Conservation (phyloP, 1,140 invertebrate species). For the Eulimnadia texana region DNA sequence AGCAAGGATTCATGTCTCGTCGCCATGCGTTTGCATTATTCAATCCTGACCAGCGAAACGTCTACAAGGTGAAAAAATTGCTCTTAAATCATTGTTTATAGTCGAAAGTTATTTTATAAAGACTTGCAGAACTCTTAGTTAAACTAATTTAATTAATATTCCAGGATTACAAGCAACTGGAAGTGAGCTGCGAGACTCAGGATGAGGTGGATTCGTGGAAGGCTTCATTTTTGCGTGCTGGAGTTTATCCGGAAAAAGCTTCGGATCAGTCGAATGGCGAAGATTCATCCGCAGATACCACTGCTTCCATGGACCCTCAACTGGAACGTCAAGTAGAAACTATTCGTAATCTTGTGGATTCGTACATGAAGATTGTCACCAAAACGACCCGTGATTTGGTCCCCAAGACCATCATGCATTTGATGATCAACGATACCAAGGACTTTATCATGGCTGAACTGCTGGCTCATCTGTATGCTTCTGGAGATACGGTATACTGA, state of each 20-base stretch:
- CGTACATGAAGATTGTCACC: constrained; percentile 98
- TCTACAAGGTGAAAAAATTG: constrained; percentile 69
- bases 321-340: constrained; percentile 94
- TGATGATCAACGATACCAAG: constrained; percentile 95
- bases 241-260: constrained; percentile 94
- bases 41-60: constrained; percentile 89
- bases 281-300: constrained; percentile 39
- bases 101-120: no score
- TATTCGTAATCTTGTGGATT: constrained; percentile 96
- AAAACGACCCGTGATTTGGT: constrained; percentile 97
- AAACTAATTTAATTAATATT: constrained; percentile 7
- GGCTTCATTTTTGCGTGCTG: constrained; percentile 93
- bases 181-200: constrained; percentile 92
- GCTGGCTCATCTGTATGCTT: constrained; percentile 88
- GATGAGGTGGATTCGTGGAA: constrained; percentile 99
- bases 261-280: constrained; percentile 68
- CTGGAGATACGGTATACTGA: constrained; percentile 79
- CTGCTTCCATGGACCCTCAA: constrained; percentile 87
- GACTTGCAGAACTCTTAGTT: constrained; percentile 3
- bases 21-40: constrained; percentile 95
- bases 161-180: constrained; percentile 87
- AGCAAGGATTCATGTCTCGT: constrained; percentile 95
- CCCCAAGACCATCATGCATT: constrained; percentile 96
- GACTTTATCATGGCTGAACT: constrained; percentile 96
- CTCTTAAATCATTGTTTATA: constrained; percentile 12